These are phyloP conservation scores for Corvus hawaiiensis DNA, from an alignment of 2,113 vertebrate genomes.

Conservation along the genomic window DNA sequence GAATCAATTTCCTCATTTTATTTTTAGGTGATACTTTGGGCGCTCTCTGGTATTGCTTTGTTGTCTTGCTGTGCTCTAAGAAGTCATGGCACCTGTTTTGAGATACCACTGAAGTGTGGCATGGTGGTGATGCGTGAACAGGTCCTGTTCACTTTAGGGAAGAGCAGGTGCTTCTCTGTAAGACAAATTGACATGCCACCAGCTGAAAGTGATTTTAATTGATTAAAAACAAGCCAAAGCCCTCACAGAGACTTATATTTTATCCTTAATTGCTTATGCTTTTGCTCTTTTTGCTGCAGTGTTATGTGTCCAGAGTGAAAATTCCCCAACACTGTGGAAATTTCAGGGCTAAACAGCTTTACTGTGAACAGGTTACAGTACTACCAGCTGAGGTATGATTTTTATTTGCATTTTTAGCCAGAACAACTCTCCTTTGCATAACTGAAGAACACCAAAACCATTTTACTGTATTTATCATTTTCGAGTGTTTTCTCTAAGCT, in stretches of 20 bases:
- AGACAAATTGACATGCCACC: not conserved
- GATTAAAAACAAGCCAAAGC: not conserved
- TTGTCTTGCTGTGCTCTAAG: not conserved
- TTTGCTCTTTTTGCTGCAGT: not conserved
- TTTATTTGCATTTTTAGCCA: not conserved
- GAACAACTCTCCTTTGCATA: not conserved
- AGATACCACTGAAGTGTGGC: not conserved
- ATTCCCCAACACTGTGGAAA: not conserved
- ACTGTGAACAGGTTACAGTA: not conserved
- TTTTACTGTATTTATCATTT: not conserved
- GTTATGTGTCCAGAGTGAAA: not conserved
- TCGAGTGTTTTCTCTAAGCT: not conserved
- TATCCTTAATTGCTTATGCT: not conserved
- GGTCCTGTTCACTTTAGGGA: not conserved
- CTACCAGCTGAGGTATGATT: not conserved
- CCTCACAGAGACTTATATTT: not conserved
- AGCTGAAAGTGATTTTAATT: not conserved
- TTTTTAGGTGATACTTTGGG: not conserved
- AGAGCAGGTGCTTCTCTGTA: not conserved
- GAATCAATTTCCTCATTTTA: no score
- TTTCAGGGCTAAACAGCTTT: not conserved
- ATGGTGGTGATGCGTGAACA: fast-evolving
- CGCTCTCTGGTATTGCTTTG: not conserved
- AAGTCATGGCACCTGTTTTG: not conserved
- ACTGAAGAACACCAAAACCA: not conserved